These are phyloP conservation scores for Ophion obscuratus DNA, from an alignment of 2,888 invertebrate genomes.

Conservation along the genomic window DNA sequence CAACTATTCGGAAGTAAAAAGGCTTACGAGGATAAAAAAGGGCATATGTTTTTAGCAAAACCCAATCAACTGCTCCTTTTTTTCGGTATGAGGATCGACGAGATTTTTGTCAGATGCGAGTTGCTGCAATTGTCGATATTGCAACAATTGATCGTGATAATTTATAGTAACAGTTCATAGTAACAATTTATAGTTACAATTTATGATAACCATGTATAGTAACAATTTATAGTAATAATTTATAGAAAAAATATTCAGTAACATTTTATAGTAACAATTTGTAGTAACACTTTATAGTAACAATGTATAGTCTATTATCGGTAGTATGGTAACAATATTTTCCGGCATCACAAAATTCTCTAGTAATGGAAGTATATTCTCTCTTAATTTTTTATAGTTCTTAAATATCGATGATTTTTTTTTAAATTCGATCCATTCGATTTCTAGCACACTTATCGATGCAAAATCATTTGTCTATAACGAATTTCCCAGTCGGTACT, in stretches of 20 bases:
- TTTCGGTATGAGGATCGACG: not conserved
- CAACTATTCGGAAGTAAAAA: slow-evolving; percentile 32
- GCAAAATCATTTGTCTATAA: no score
- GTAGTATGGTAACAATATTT: no score
- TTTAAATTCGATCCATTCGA: no score
- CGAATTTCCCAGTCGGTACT: no score
- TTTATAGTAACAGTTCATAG: not conserved
- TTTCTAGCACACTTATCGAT: no score
- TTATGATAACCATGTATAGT: not conserved
- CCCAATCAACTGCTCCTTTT: not conserved
- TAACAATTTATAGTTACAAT: not conserved
- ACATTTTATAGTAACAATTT: not conserved
- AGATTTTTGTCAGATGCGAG: not conserved
- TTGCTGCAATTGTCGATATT: not conserved
- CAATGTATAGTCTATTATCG: no score
- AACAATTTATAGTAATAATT: no score
- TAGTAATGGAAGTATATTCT: no score
- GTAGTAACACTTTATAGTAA: not conserved
- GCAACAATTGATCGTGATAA: not conserved
- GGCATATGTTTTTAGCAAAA: slow-evolving; percentile 5
- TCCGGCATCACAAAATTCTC: no score
- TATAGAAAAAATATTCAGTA: not conserved
- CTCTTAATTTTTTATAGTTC: no score
- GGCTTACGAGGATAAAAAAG: not conserved
- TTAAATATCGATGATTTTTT: no score